Base-by-base conservation (phyloP, 2,113 vertebrate species). In the Eretmodus cyanostictus region DNA sequence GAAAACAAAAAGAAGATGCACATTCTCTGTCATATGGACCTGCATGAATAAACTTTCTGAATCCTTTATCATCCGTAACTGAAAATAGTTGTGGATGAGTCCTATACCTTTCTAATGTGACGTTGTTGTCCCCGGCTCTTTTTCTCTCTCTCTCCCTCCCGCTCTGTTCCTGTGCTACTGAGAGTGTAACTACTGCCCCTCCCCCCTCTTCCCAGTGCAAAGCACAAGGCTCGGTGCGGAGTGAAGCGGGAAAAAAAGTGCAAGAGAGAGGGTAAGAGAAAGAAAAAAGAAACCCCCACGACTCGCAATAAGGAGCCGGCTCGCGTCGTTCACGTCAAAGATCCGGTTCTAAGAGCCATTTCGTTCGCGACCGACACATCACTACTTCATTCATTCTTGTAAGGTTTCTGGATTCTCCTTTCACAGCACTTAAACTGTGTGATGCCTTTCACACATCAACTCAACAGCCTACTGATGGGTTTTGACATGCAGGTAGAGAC, bases 21-120 rank as follows among this genome's bases (percentile, higher is more conserved):
- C 0, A 42, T 42, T 6, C 40, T 42, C 40, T 42, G 40, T 42
- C 40, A 42, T 6, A 42, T 42, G 5, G 40, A 0, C 0, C 12
- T 13, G 12, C 40, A 6, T 42, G 3, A 13, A 42, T 6, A 2
- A 42, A 42, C 40, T 13, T 42, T 42, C 40, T 42, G 40, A 42
- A 42, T 42, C 40, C 12, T 42, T 42, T 42, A 42, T 42, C 5
- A 42, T 13, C 12, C 0, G 3, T 12, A 42, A 2, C 40, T 42
- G 40, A 42, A 42, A 42, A 42, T 42, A 42, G 40, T 42, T 42
- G 40, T 42, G 12, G 3, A 42, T 42, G 40, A 2, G 6, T 42
- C 3, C 40, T 42, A 42, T 42, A 13, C 12, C 40, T 13, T 42
- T 13, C 5, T 42, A 42, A 14, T 42, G 40, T 42, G 12, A 2